Percentiles rank a stretch among this genome's conserved stretches.
Conservation (phyloP, 2,797 vertebrate species). For the Galagoides demidoff region DNA sequence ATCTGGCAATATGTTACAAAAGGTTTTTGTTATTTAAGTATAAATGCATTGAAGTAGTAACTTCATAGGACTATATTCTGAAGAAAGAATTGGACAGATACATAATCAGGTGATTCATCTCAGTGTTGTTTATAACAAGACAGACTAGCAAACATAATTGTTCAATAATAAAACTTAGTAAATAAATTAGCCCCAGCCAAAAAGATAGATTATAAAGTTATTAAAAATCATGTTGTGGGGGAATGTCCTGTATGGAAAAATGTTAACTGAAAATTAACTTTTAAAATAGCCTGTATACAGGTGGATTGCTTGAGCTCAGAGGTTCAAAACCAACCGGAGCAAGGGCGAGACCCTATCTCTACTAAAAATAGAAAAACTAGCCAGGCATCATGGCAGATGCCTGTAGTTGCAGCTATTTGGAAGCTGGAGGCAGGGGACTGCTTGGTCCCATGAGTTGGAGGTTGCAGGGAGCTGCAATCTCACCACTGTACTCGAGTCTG, state of each 20-base stretch:
- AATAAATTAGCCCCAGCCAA: not conserved
- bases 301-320: too few species aligned
- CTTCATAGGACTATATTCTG: not conserved
- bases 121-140: not conserved
- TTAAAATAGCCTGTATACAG: not conserved
- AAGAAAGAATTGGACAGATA: not conserved
- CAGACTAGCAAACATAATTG: not conserved
- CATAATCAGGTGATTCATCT: not conserved
- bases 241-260: not conserved
- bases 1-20: not conserved
- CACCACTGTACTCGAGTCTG: too few species aligned
- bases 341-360: too few species aligned
- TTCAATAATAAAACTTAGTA: not conserved
- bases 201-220: constrained; percentile 12
- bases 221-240: not conserved
- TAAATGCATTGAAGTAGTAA: not conserved
- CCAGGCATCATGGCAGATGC: too few species aligned
- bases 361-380: too few species aligned
- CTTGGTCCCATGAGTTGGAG: too few species aligned
- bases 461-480: too few species aligned
- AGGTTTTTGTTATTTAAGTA: not conserved
- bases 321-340: too few species aligned
- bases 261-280: constrained; percentile 20
- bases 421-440: too few species aligned
- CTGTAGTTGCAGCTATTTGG: too few species aligned